Conservation (phyloP, 2,113 vertebrate genomes). For the Etia nguti region DNA sequence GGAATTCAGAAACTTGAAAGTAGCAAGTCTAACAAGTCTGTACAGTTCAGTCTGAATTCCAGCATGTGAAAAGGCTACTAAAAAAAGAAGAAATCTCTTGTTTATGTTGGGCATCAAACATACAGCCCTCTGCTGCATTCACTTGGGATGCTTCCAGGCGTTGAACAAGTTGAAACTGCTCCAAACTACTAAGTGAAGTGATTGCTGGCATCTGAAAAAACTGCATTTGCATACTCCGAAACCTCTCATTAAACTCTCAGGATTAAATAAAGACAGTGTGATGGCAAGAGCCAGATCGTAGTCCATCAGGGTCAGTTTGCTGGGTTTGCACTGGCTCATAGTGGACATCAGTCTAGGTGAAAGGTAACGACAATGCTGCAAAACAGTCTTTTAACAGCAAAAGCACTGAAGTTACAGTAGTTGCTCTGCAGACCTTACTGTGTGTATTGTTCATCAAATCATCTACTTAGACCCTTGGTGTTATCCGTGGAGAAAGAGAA, state of each 20-base stretch:
- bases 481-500: not conserved
- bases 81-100: not conserved
- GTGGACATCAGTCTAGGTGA: not conserved
- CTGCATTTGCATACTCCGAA: not conserved
- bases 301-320: not conserved
- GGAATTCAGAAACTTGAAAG: not conserved
- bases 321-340: not conserved
- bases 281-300: fast-evolving
- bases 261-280: too few relatives aligned
- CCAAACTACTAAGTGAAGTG: not conserved
- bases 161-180: not conserved
- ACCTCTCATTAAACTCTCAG: not conserved
- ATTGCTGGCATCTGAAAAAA: too few relatives aligned
- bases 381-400: not conserved
- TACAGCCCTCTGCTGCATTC: not conserved
- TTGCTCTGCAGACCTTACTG: not conserved
- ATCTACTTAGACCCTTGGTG: not conserved
- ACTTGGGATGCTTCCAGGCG: fast-evolving
- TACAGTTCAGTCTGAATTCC: not conserved
- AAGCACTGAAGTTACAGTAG: not conserved
- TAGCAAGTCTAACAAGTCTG: not conserved
- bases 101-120: fast-evolving
- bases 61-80: not conserved
- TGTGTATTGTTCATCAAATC: not conserved
- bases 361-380: not conserved